A percentile compares a stretch with the other conserved stretches of the same genome.
phyloP scores from a whole-genome alignment of 2,113 vertebrate genomes.

The Ceyx melanurus region DNA sequence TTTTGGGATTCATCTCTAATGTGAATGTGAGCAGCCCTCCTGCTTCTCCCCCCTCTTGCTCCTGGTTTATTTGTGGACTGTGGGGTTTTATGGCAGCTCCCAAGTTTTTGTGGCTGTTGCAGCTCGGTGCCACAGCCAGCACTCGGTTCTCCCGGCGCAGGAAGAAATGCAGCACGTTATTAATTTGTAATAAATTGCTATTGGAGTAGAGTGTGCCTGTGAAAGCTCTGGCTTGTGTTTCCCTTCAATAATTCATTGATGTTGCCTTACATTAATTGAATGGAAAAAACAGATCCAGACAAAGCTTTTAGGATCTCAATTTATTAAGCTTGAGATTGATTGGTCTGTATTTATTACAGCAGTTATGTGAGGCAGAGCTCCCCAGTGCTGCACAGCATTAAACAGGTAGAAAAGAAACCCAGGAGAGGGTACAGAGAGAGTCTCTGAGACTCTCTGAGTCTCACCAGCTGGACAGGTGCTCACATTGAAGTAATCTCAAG shows the following conservation, averaged over 20 bases:
- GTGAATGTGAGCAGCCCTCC: not conserved
- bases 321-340: slow-evolving; percentile 19
- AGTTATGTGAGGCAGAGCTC: not conserved
- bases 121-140: not conserved
- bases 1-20: not conserved
- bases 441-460: not conserved
- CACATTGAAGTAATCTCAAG: not conserved
- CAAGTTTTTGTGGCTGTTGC: not conserved
- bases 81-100: not conserved
- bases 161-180: not conserved
- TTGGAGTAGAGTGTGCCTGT: not conserved
- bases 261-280: slow-evolving; percentile 16
- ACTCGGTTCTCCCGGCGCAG: not conserved
- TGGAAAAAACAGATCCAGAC: not conserved
- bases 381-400: not conserved
- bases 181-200: slow-evolving; percentile 47
- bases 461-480: not conserved
- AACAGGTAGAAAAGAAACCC: not conserved
- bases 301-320: slow-evolving; percentile 14
- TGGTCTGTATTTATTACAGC: slow-evolving; percentile 1
- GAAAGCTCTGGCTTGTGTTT: slow-evolving; percentile 34
- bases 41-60: accelerated
- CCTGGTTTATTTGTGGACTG: not conserved
- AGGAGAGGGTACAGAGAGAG: not conserved
- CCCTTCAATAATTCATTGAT: slow-evolving; percentile 56